Percentiles rank a stretch among this genome's conserved stretches.
These are phyloP conservation scores for Altica lythri DNA, from an alignment of 2,888 invertebrate genomes.

Conservation along the genomic window DNA sequence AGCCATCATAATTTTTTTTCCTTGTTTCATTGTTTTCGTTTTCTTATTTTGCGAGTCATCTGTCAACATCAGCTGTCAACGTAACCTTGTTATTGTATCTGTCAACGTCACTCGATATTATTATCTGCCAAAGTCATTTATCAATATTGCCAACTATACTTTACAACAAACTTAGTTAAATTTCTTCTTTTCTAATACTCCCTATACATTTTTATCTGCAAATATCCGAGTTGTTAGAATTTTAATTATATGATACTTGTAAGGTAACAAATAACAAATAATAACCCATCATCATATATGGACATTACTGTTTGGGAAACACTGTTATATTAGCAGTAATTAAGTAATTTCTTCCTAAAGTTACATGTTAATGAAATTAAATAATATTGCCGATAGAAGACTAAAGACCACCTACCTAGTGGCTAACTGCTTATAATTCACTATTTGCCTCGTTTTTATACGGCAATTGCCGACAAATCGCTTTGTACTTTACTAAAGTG, in stretches of 20 bases:
- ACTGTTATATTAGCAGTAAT: neutral
- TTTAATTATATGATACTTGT: neutral
- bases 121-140: no score
- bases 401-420: constrained; percentile 6
- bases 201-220: neutral
- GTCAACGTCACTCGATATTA: no score
- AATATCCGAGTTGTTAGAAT: neutral
- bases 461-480: constrained; percentile 8
- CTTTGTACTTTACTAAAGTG: constrained; percentile 5
- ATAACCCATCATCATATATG: neutral
- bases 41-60: no score
- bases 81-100: no score
- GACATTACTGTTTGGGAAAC: neutral
- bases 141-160: no score
- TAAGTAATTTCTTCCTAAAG: neutral
- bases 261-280: neutral
- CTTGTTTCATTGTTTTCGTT: no score
- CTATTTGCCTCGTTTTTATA: constrained; percentile 2
- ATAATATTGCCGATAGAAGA: neutral
- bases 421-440: constrained; percentile 5
- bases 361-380: constrained; percentile 3
- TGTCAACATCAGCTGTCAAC: no score
- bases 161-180: neutral
- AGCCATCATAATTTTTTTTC: no score
- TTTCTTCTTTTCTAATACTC: neutral